Base-by-base conservation (phyloP, 2,113 vertebrate species). In the Podilymbus podiceps region DNA sequence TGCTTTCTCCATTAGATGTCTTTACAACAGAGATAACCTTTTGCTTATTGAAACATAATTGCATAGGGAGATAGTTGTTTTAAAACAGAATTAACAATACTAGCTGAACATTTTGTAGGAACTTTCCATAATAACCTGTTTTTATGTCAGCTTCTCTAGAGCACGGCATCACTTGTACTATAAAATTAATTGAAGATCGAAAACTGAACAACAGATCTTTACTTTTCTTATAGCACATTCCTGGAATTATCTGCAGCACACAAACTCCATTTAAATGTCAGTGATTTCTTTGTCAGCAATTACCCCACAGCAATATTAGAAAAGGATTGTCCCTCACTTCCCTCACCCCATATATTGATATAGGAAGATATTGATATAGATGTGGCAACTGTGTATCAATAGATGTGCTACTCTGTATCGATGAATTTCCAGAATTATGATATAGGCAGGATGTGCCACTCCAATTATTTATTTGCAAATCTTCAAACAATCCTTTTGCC, bases 11-110 rank as follows among this genome's bases (percentile, higher is more conserved):
- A 86, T 97, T 97, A 97, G 88, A 56, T 95, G 91, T 94, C 85
- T 96, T 92, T 98, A 95, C 90, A 96, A 87, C 44, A 95, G 80
- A 96, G 94, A 97, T 97, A 98, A 98, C 97, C 96, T 98, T 97
- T 97, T 95, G 92, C 95, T 96, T 98, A 97, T 97, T 97, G 96
- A 97, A 98, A 97, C 94, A 96, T 94, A 97, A 97, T 97, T 98
- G 90, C 68, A 75, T 78, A 83, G 79, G 63, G 90, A 88, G 93
- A 91, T 90, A 73, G 95, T 64, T 95, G 91, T 94, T 97, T 98
- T 97, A 95, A 95, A 97, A 95, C 85, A 96, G 76, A 96, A 97
- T 94, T 95, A 97, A 81, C 90, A 96, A 89, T 74, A 88, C 74
- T 74, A 89, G 74, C 93, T 88, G 88, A 97, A 96, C n/a, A 68